Evolutionary conservation across 2,888 invertebrate species (phyloP).

Genomic region (Sinotaia quadrata): DNA sequence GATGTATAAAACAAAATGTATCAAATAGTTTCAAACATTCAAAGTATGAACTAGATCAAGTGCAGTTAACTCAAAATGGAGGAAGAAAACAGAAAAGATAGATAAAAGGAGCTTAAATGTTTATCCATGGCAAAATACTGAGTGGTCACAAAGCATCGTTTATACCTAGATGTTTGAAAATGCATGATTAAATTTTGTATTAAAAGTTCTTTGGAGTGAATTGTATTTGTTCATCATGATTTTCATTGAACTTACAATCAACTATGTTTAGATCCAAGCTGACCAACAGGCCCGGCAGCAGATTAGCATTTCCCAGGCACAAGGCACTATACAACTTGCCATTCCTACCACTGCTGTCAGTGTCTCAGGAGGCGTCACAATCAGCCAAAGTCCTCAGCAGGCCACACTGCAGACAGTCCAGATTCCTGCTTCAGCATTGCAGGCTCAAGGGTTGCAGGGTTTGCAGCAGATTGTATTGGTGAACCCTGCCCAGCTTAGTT

Average conservation of each 20-base stretch:
- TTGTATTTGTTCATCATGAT: neutral
- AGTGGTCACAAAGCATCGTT: too few relatives aligned
- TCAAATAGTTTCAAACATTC: too few relatives aligned
- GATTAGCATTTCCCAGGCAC: conserved; percentile 10
- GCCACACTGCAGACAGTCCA: conserved; percentile 37
- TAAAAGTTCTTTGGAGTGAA: neutral
- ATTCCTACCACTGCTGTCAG: conserved; percentile 31
- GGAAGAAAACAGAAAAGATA: too few relatives aligned
- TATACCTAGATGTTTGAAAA: too few relatives aligned
- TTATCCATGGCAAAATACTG: too few relatives aligned
- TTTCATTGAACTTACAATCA: neutral
- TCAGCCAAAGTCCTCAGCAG: conserved; percentile 1
- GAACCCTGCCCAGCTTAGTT: conserved; percentile 54
- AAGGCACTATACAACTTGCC: conserved; percentile 8
- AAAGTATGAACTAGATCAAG: too few relatives aligned
- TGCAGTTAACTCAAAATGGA: too few relatives aligned
- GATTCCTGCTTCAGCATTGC: conserved; percentile 27
- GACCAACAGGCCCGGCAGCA: conserved; percentile 31
- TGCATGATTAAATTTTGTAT: too few relatives aligned
- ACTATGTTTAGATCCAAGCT: conserved; percentile 28
- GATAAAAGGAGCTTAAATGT: too few relatives aligned
- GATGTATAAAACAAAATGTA: too few relatives aligned
- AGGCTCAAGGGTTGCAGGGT: conserved; percentile 23
- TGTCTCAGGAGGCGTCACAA: conserved; percentile 9
- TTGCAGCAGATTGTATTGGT: conserved; percentile 61